phyloP scores from a whole-genome alignment of 30 jellyfish, hydroid and myxozoan species.

The Pelagia noctiluca region DNA sequence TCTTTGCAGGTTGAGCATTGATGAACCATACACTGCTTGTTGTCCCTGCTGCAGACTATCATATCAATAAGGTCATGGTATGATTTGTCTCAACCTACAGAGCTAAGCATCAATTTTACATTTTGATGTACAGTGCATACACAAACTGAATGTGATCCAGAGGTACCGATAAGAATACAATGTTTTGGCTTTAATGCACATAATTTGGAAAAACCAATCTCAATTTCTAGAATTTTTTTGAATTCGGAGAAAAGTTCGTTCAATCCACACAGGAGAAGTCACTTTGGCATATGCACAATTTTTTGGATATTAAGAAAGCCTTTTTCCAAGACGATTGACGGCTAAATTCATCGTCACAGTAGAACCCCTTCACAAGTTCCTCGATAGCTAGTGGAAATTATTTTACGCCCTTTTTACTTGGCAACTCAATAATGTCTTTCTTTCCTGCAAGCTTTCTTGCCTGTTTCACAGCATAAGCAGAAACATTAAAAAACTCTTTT shows the following conservation, averaged over 20 bases:
- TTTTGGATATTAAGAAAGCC: slow-evolving; percentile 58
- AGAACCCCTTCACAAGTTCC: not conserved
- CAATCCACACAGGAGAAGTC: slow-evolving; percentile 65
- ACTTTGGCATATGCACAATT: slow-evolving; percentile 28
- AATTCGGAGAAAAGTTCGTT: slow-evolving; percentile 66
- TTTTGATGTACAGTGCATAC: slow-evolving; percentile 77
- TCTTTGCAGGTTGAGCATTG: slow-evolving; percentile 22
- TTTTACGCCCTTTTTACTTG: not conserved
- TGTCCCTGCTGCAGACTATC: slow-evolving; percentile 23
- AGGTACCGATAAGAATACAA: slow-evolving; percentile 69
- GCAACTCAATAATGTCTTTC: not conserved
- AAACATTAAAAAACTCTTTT: not conserved
- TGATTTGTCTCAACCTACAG: slow-evolving; percentile 1
- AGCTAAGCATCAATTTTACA: slow-evolving; percentile 17
- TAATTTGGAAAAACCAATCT: slow-evolving; percentile 70
- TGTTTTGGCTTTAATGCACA: slow-evolving; percentile 76
- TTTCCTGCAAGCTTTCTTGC: not conserved
- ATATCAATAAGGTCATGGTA: slow-evolving; percentile 46
- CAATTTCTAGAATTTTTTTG: slow-evolving; percentile 43
- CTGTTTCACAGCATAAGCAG: not conserved
- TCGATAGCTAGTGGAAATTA: not conserved
- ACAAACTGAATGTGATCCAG: slow-evolving; percentile 83
- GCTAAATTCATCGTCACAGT: not conserved
- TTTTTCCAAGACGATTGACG: too few species aligned
- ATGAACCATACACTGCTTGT: slow-evolving; percentile 44